These are phyloP conservation scores for Sceloporus undulatus DNA, from an alignment of 2,113 vertebrate genomes.

Conservation along the genomic window DNA sequence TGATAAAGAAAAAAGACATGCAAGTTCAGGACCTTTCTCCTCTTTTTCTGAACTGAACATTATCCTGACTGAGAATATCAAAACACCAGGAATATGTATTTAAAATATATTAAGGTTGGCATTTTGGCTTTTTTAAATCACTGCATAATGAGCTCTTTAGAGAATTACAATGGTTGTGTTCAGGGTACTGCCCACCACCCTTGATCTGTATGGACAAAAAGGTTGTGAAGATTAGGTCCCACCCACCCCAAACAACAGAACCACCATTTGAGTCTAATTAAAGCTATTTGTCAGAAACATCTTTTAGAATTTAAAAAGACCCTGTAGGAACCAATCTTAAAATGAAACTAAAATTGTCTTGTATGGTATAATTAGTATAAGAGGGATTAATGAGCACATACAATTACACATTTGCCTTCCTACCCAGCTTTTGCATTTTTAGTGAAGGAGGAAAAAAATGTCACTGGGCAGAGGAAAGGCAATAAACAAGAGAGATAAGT, in stretches of 20 bases:
- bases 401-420: constrained; percentile 37
- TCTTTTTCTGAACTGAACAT: constrained; percentile 39
- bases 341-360: constrained; percentile 62
- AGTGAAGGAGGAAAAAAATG: constrained; percentile 41
- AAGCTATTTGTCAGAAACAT: constrained; percentile 64
- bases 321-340: constrained; percentile 48
- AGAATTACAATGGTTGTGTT: constrained; percentile 17
- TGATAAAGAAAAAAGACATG: constrained; percentile 52
- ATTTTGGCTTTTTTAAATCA: constrained; percentile 16
- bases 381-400: constrained; percentile 49
- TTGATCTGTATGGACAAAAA: constrained; percentile 41
- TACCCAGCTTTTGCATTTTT: constrained; percentile 47
- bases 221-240: constrained; percentile 37
- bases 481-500: constrained; percentile 38
- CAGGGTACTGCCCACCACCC: not conserved
- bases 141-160: constrained; percentile 24
- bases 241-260: constrained; percentile 43
- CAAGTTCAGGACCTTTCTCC: constrained; percentile 44
- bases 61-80: constrained; percentile 9
- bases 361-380: constrained; percentile 55
- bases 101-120: not conserved
- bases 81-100: constrained; percentile 36
- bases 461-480: constrained; percentile 35
- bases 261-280: constrained; percentile 59
- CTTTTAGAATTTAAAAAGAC: constrained; percentile 62